Conservation (phyloP, 1,140 invertebrate species). For the Hydropsyche tenuis region DNA sequence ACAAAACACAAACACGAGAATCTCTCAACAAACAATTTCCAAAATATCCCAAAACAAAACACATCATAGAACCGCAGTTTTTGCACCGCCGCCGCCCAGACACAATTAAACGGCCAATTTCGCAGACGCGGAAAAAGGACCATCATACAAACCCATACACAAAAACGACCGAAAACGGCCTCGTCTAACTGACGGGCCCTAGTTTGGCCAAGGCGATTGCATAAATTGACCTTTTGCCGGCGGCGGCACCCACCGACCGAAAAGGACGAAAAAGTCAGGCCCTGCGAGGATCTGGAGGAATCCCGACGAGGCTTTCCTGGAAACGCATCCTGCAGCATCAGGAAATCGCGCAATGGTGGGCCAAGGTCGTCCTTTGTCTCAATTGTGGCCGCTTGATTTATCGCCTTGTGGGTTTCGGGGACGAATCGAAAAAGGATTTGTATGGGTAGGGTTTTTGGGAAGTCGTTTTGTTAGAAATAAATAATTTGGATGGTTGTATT, state of each 20-base stretch:
- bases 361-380: slow-evolving; percentile 30
- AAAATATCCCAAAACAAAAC: too few relatives aligned
- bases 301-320: slow-evolving; percentile 6
- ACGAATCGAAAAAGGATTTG: background rate
- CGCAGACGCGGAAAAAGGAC: too few relatives aligned
- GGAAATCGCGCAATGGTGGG: slow-evolving; percentile 17
- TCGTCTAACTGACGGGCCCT: background rate
- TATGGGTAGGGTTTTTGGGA: too few relatives aligned
- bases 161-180: background rate
- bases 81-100: too few relatives aligned
- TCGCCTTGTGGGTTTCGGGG: background rate
- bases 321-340: background rate
- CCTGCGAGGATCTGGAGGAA: background rate
- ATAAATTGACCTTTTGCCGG: slow-evolving; percentile 29
- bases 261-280: slow-evolving; percentile 12
- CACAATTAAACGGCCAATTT: too few relatives aligned
- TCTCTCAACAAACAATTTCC: too few relatives aligned
- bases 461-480: too few relatives aligned
- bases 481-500: too few relatives aligned
- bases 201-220: slow-evolving; percentile 11
- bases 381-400: slow-evolving; percentile 31
- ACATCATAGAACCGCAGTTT: too few relatives aligned
- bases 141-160: too few relatives aligned
- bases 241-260: background rate
- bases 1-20: too few relatives aligned